phyloP scores from a whole-genome alignment of 1,140 invertebrate species.

The Stenopsyche tienmushanensis region DNA sequence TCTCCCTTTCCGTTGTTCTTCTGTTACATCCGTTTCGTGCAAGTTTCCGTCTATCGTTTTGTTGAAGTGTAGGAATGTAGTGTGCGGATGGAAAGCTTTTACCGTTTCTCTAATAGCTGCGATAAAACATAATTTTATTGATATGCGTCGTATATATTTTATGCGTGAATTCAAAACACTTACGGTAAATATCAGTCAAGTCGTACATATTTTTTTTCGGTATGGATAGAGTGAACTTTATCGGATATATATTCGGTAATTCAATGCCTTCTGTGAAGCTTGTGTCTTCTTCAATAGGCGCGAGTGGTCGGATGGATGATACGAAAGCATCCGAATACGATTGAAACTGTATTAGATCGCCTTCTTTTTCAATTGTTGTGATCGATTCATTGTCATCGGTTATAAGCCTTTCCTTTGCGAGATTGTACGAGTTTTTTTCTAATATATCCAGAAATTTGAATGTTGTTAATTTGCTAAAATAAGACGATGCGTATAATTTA shows the following conservation, averaged over 20 bases:
- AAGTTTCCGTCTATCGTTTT: constrained; percentile 64
- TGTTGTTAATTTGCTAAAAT: constrained; percentile 64
- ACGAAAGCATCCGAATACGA: constrained; percentile 65
- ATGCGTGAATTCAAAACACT: constrained; percentile 50
- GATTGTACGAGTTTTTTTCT: constrained; percentile 61
- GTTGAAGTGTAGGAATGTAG: constrained; percentile 70
- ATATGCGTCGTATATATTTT: constrained; percentile 5
- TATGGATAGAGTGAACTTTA: constrained; percentile 69
- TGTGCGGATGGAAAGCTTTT: constrained; percentile 64
- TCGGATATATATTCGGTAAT: constrained; percentile 71
- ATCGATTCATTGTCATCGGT: constrained; percentile 59
- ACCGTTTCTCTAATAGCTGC: constrained; percentile 58
- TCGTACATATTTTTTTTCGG: constrained; percentile 65
- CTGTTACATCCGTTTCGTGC: constrained; percentile 64
- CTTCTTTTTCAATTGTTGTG: constrained; percentile 62
- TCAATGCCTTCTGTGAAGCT: constrained; percentile 47
- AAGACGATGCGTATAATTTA: constrained; percentile 18
- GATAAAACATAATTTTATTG: constrained; percentile 42
- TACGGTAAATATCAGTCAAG: constrained; percentile 67
- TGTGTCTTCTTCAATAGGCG: constrained; percentile 54
- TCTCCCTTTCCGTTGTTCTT: constrained; percentile 65
- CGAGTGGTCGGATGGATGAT: constrained; percentile 61
- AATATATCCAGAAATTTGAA: constrained; percentile 70
- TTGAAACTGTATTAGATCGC: constrained; percentile 64
- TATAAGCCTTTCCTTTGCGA: constrained; percentile 57